Conservation (phyloP, 2,797 vertebrate species). For the Sparidentex hasta region DNA sequence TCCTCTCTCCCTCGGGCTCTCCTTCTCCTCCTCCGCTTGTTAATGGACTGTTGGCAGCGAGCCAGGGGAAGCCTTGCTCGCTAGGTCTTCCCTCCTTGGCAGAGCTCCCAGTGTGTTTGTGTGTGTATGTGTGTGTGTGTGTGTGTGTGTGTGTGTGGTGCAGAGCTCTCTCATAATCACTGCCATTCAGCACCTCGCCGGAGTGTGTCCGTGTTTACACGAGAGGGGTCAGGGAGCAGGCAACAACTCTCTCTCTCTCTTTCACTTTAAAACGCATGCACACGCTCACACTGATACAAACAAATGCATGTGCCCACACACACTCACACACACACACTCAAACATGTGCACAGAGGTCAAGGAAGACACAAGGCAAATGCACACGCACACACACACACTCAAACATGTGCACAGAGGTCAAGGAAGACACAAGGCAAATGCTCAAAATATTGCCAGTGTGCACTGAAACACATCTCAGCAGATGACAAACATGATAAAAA, state of each 20-base stretch:
- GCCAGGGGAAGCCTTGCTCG: conserved; percentile 83
- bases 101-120: conserved; percentile 73
- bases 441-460: not conserved
- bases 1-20: conserved; percentile 15
- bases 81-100: conserved; percentile 87
- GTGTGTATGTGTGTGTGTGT: conserved; percentile 38
- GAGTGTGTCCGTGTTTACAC: conserved; percentile 88
- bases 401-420: conserved; percentile 29
- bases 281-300: conserved; percentile 6
- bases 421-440: conserved; percentile 6
- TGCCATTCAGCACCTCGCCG: conserved; percentile 82
- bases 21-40: conserved; percentile 58
- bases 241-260: conserved; percentile 75
- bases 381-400: conserved; percentile 10
- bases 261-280: conserved; percentile 47
- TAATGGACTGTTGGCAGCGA: conserved; percentile 78
- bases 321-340: conserved; percentile 14
- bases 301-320: conserved; percentile 10
- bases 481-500: not conserved
- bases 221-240: conserved; percentile 87
- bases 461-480: not conserved
- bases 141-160: conserved; percentile 32
- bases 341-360: conserved; percentile 31
- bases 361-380: not conserved
- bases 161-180: conserved; percentile 79